A percentile compares a stretch with the other conserved stretches of the same genome.
Evolutionary conservation across 2,113 vertebrate species (phyloP).

Genomic region (Alectura lathami): DNA sequence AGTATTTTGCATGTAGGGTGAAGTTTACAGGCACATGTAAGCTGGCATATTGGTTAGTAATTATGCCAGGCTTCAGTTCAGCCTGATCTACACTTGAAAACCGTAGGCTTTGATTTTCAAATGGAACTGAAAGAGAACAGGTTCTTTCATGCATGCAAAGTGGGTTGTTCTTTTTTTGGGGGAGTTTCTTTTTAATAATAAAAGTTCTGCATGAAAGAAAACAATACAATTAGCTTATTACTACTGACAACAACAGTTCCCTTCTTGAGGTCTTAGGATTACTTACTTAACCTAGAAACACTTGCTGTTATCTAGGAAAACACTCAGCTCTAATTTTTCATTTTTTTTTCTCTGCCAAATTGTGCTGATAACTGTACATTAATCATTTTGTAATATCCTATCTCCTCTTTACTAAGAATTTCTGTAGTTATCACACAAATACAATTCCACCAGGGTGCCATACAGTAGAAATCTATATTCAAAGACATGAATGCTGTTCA

Average conservation of each 20-base stretch:
- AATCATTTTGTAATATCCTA: neutral
- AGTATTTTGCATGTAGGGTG: neutral
- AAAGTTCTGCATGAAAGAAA: neutral
- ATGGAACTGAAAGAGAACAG: neutral
- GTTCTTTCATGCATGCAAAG: neutral
- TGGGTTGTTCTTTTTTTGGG: too few relatives aligned
- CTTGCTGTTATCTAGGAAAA: neutral
- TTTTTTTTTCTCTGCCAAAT: neutral
- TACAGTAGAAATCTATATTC: neutral
- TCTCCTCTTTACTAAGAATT: neutral
- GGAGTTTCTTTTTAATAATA: neutral
- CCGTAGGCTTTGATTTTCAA: neutral
- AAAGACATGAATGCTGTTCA: neutral
- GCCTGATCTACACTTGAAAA: neutral
- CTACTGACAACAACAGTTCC: neutral
- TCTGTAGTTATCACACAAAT: neutral
- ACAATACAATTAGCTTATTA: neutral
- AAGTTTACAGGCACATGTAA: neutral
- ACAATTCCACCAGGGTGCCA: neutral
- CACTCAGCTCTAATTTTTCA: neutral
- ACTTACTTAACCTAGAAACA: neutral
- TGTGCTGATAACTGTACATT: neutral
- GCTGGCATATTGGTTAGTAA: neutral
- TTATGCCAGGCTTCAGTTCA: neutral
- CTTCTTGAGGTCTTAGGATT: neutral